Conservation (phyloP, 1,140 invertebrate genomes). For the Stratiolaelaps scimitus region DNA sequence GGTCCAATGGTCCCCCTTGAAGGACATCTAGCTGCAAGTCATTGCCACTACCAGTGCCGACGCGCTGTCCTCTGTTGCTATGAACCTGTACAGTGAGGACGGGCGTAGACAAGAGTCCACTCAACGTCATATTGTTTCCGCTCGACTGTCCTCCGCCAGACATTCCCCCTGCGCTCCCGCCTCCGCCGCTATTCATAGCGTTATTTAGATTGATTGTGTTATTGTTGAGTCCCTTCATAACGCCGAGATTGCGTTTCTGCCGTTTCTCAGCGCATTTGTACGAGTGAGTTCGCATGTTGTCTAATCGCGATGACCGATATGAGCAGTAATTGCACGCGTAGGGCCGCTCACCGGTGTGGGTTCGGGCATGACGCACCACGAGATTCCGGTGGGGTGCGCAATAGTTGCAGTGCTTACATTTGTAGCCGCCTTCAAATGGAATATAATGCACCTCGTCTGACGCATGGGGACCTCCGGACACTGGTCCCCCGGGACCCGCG, state of each 20-base stretch:
- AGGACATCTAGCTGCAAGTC: too few relatives aligned
- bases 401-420: conserved; percentile 27
- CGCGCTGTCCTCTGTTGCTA: not conserved
- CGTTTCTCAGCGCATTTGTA: conserved; percentile 28
- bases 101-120: conserved; percentile 16
- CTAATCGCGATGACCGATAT: conserved; percentile 20
- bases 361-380: conserved; percentile 21
- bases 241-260: conserved; percentile 24
- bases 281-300: conserved; percentile 26
- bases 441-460: conserved; percentile 27
- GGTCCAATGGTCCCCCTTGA: too few relatives aligned
- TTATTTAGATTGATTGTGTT: too few relatives aligned
- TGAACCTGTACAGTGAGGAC: conserved; percentile 11
- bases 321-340: conserved; percentile 14
- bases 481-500: not conserved
- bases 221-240: conserved; percentile 27
- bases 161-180: too few relatives aligned
- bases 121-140: conserved; percentile 4
- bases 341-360: conserved; percentile 14
- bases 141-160: too few relatives aligned
- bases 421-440: conserved; percentile 25
- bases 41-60: too few relatives aligned
- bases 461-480: not conserved
- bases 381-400: conserved; percentile 21
- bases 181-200: too few relatives aligned